A percentile compares a stretch with the other conserved stretches of the same genome.
phyloP scores from a whole-genome alignment of 2,797 vertebrate genomes.

The Microtus californicus region DNA sequence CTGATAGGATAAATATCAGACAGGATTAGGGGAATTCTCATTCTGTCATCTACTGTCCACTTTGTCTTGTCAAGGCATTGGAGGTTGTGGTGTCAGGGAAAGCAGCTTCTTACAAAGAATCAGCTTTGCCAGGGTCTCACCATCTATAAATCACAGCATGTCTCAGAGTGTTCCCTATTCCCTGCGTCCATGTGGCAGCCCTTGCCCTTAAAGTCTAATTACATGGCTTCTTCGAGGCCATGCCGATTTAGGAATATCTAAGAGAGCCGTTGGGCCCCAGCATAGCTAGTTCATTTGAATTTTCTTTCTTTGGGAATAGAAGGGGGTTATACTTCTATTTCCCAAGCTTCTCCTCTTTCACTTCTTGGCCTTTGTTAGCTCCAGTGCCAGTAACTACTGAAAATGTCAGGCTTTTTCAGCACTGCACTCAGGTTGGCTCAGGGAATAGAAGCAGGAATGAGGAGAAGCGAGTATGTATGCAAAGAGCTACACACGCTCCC shows the following conservation, averaged over 20 bases:
- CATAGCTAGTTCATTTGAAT: not conserved
- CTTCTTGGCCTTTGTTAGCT: not conserved
- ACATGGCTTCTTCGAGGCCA: not conserved
- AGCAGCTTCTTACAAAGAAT: not conserved
- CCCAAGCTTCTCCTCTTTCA: not conserved
- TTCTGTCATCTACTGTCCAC: not conserved
- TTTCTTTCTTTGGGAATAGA: not conserved
- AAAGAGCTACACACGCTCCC: not conserved
- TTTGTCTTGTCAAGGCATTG: not conserved
- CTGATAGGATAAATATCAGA: not conserved
- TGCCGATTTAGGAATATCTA: conserved; percentile 41
- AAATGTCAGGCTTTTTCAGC: conserved; percentile 16
- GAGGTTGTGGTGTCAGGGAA: not conserved
- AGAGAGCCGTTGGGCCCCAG: not conserved
- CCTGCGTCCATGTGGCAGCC: not conserved
- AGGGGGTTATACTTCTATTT: not conserved
- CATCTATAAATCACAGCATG: not conserved
- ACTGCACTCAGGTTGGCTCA: not conserved
- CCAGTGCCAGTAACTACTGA: not conserved
- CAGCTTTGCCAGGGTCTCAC: not conserved
- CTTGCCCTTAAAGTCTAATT: conserved; percentile 20
- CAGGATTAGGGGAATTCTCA: not conserved
- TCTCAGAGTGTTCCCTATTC: not conserved
- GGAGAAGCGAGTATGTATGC: not conserved
- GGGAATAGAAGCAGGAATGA: not conserved